A percentile compares a stretch with the other conserved stretches of the same genome.
phyloP scores from a whole-genome alignment of 2,888 invertebrate genomes.

The Phoenoteleia sp. region DNA sequence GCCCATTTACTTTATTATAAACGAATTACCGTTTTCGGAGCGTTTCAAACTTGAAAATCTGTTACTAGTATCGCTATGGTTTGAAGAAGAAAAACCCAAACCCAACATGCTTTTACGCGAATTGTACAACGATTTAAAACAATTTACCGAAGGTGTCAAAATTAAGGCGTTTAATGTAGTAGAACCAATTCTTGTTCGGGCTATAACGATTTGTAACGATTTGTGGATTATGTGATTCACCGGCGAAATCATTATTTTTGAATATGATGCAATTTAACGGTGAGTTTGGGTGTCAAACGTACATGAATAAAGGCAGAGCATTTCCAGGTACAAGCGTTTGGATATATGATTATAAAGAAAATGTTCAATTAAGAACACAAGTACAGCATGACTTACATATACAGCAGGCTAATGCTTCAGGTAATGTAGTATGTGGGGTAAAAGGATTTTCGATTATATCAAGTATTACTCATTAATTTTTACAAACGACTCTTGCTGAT shows the following conservation, averaged over 20 bases:
- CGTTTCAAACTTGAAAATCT: slow-evolving; percentile 56
- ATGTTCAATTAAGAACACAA: slow-evolving; percentile 8
- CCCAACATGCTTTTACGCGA: slow-evolving; percentile 35
- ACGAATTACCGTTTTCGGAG: slow-evolving; percentile 58
- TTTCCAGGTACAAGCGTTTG: slow-evolving; percentile 17
- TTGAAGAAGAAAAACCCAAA: slow-evolving; percentile 51
- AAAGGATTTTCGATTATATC: slow-evolving; percentile 25
- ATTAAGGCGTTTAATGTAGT: not conserved
- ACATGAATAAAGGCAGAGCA: slow-evolving; percentile 13
- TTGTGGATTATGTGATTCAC: too few species aligned
- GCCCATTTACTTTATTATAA: slow-evolving; percentile 62
- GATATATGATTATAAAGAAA: slow-evolving; percentile 22
- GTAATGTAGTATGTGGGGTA: not conserved
- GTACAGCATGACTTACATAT: slow-evolving; percentile 4
- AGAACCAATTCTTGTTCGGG: slow-evolving; percentile 6
- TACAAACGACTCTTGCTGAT: slow-evolving; percentile 49
- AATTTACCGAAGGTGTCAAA: slow-evolving; percentile 8
- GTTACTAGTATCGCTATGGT: slow-evolving; percentile 54
- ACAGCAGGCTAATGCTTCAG: not conserved
- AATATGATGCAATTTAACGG: slow-evolving; percentile 9
- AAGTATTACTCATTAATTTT: slow-evolving; percentile 13
- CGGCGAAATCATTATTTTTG: not conserved
- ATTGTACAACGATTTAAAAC: slow-evolving; percentile 2
- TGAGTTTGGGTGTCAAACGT: slow-evolving; percentile 24
- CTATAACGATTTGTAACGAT: slow-evolving; percentile 29